Base-by-base conservation (phyloP, 2,797 vertebrate genomes). In the Fringilla coelebs region DNA sequence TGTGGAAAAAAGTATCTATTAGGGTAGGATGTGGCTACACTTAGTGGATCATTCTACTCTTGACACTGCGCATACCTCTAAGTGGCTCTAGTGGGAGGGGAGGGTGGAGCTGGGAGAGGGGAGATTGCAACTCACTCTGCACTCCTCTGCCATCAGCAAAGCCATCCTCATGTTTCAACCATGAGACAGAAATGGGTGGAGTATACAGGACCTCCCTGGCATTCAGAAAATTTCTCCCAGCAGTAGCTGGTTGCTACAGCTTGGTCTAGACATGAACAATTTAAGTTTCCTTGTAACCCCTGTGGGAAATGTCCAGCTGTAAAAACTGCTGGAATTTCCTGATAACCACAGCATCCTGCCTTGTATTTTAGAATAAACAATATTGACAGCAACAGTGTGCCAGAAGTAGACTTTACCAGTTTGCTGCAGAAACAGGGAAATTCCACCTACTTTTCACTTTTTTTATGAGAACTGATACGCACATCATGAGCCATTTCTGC, bases 401-500 rank as follows among this genome's bases (percentile, higher is more conserved):
- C 43, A 86, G 43, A 81, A 62, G 68, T 18, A 94, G 81, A 89
- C 25, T 71, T 61, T 9, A 91, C n/a, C 66, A 79, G 80, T 65
- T 85, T 87, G 88, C 60, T 68, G 52, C 63, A 96, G 78, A 87
- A 51, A 31, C 60, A 67, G 73, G 57, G 66, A 92, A 90, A 90
- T 96, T 93, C 78, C 68, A 49, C 68, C 80, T 45, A 55, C 61
- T 84, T 96, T 84, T 93, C 74, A 61, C 19, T 89, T 77, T 76
- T 24, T 13, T 84, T 32, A 85, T 6, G 2, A 54, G 34, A 32
- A 25, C 43, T 32, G 73, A 57, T 17, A 62, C 4, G 10, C 1
- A 17, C 2, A 36, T 51, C 38, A 10, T 5, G n/a, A 87, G 26
- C 49, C 15, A n/a, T 41, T 94, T 77, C 90, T 78, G 34, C 78